These are phyloP conservation scores for Palaemon carinicauda DNA, from an alignment of 1,140 invertebrate species.

Conservation along the genomic window DNA sequence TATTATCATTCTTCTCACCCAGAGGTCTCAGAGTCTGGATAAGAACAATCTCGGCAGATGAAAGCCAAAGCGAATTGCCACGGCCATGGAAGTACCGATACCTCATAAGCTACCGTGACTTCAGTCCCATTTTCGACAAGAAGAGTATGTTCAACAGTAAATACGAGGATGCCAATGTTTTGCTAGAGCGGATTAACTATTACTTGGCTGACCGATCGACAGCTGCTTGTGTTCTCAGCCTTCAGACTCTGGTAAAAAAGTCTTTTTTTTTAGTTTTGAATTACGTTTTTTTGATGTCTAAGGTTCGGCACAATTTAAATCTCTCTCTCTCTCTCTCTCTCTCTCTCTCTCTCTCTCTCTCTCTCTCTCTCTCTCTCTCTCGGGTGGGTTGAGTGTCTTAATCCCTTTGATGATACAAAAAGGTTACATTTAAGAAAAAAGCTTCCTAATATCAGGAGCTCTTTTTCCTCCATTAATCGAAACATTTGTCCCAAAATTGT, in stretches of 20 bases:
- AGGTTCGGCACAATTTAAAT: no score
- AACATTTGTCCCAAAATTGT: no score
- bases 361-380: neutral
- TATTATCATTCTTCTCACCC: neutral
- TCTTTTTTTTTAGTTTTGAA: neutral
- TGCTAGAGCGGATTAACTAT: conserved; percentile 18
- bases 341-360: conserved; percentile 1
- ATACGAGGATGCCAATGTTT: conserved; percentile 20
- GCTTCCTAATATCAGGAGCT: no score
- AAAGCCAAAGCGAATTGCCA: neutral
- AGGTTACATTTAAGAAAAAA: no score
- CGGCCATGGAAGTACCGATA: neutral
- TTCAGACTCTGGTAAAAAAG: conserved; percentile 36
- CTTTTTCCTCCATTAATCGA: no score
- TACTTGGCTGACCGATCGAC: conserved; percentile 15
- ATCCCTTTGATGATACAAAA: no score
- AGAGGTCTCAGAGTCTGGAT: conserved; percentile 45
- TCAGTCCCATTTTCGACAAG: conserved; percentile 16
- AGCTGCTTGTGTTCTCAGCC: neutral
- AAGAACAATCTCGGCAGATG: neutral
- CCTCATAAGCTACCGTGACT: conserved; percentile 49
- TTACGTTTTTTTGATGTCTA: no score
- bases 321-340: neutral
- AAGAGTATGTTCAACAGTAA: conserved; percentile 41
- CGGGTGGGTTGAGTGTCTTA: no score